Conservation (phyloP, 2,113 vertebrate species). For the Aspiorhynchus laticeps region DNA sequence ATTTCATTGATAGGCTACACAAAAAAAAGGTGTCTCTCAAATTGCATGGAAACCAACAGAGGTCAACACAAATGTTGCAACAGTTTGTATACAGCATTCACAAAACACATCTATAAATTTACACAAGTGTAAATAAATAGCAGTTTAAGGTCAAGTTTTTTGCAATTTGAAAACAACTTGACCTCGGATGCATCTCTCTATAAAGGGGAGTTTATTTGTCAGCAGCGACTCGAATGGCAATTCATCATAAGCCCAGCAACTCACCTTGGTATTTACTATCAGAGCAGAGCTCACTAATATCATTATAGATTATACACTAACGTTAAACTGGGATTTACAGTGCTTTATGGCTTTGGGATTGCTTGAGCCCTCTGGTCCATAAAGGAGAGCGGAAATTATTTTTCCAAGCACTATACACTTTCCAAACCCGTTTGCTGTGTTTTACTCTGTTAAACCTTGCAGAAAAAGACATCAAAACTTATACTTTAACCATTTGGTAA, state of each 20-base stretch:
- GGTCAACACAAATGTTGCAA: background rate
- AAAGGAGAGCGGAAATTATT: constrained; percentile 45
- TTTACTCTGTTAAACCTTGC: constrained; percentile 6
- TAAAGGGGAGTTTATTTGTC: constrained; percentile 65
- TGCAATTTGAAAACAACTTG: constrained; percentile 60
- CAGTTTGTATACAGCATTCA: background rate
- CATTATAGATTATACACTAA: constrained; percentile 80
- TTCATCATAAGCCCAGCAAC: constrained; percentile 61
- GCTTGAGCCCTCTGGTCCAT: constrained; percentile 73
- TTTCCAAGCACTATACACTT: constrained; percentile 31
- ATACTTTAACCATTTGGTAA: background rate
- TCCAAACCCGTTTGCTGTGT: constrained; percentile 5
- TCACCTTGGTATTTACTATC: constrained; percentile 72
- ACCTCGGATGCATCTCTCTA: constrained; percentile 59
- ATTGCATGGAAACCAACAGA: background rate
- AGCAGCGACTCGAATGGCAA: constrained; percentile 58
- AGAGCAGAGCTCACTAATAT: constrained; percentile 65
- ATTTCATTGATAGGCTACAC: background rate
- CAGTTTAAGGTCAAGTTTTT: constrained; percentile 51
- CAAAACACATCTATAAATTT: background rate
- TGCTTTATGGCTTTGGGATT: constrained; percentile 74
- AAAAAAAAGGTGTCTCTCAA: background rate
- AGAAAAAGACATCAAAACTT: background rate
- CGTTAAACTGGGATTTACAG: constrained; percentile 78
- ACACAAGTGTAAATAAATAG: constrained; percentile 49